phyloP scores from a whole-genome alignment of 1,140 invertebrate genomes.

The Centruroides vittatus region DNA sequence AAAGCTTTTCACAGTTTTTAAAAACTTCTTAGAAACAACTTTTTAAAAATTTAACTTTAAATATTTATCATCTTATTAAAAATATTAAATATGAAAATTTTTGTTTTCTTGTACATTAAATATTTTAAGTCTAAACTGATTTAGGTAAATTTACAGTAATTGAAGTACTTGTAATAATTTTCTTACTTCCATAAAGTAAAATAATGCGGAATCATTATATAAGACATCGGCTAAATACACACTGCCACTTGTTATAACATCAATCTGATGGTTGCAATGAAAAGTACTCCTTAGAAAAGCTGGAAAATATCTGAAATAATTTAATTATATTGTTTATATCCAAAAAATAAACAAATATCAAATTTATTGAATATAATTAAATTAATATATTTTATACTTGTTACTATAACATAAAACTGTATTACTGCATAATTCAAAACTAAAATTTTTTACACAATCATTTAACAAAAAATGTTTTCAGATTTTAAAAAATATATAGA shows the following conservation, averaged over 20 bases:
- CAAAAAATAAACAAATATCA: too few species aligned
- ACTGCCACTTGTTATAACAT: constrained; percentile 60
- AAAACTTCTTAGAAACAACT: too few species aligned
- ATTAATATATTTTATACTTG: too few species aligned
- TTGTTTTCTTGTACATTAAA: neutral
- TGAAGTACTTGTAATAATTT: neutral
- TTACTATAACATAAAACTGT: too few species aligned
- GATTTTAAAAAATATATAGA: too few species aligned
- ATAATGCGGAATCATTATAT: constrained; percentile 73
- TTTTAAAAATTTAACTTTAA: too few species aligned
- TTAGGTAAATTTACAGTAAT: neutral
- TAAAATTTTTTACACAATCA: too few species aligned
- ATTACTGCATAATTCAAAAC: too few species aligned
- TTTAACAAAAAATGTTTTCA: too few species aligned
- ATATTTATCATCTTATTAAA: neutral
- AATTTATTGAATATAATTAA: too few species aligned
- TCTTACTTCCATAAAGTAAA: constrained; percentile 77
- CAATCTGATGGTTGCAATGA: constrained; percentile 79
- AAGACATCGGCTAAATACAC: constrained; percentile 70
- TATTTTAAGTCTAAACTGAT: neutral
- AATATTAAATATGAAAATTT: neutral
- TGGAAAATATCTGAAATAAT: constrained; percentile 34
- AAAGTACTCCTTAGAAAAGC: constrained; percentile 59
- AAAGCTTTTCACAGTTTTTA: too few species aligned
- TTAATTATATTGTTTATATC: too few species aligned